Conservation (phyloP, 30 jellyfish, hydroid and myxozoan species). For the Aurelia sp. region DNA sequence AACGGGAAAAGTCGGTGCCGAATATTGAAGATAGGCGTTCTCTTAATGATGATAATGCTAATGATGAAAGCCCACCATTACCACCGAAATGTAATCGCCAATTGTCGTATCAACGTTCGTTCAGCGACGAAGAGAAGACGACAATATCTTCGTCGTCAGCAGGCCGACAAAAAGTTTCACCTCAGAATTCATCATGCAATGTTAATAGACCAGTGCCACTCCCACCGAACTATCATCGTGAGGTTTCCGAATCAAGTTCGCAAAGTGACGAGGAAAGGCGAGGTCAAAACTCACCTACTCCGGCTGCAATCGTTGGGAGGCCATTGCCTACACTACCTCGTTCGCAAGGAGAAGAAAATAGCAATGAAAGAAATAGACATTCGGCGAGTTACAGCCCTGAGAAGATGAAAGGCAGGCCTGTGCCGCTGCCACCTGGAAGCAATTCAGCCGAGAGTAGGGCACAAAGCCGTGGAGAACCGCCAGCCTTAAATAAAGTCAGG, state of each 20-base stretch:
- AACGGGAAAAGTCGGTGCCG: slow-evolving; percentile 16
- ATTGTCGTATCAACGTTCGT: slow-evolving; percentile 14
- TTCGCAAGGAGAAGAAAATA: background rate
- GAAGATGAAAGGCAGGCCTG: slow-evolving; percentile 1
- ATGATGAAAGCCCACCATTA: background rate
- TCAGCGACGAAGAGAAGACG: slow-evolving; percentile 1
- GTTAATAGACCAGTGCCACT: slow-evolving; percentile 8
- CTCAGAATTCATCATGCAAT: background rate
- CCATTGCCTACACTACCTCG: slow-evolving; percentile 2
- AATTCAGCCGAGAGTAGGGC: background rate
- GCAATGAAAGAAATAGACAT: background rate
- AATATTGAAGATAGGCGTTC: background rate
- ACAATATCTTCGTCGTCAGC: background rate
- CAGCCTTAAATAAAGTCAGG: background rate
- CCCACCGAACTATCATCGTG: slow-evolving; percentile 15
- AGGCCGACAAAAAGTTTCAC: background rate
- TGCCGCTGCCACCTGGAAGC: background rate
- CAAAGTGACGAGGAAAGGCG: slow-evolving; percentile 10
- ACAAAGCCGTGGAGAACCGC: background rate
- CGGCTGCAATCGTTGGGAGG: background rate
- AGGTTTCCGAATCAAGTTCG: slow-evolving; percentile 16
- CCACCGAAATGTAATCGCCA: slow-evolving; percentile 13
- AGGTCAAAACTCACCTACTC: background rate
- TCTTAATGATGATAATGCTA: background rate
- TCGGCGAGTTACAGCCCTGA: background rate